Evolutionary conservation across 2,113 vertebrate genomes (phyloP), one percentile per base, ranked within the genome.

Genomic region (Scophthalmus maximus): DNA sequence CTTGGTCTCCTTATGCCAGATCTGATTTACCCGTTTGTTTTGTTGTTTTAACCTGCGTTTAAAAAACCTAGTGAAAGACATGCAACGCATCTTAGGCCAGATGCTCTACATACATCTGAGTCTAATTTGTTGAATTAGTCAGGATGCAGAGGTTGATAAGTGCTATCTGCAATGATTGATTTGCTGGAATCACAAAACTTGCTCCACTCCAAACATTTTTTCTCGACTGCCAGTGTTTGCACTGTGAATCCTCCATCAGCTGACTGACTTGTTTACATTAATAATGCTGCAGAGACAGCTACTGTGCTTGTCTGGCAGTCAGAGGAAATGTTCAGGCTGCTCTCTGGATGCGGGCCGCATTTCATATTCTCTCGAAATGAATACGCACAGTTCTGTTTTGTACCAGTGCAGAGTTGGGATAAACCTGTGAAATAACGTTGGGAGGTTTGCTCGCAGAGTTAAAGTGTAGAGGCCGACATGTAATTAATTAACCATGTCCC

Each of bases 401-500:
- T 64, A 32, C 32, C 42, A 60, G 25, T 23, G 42, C 25, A 18
- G 64, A 71, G 36, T 68, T 53, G 49, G 51, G 29, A 27, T 60
- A 47, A 76, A 83, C 82, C 78, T 74, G 62, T 79, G 68, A 73
- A 82, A 40, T 40, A 15, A 40, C 36, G 38, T 62, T 73, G 56
- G 79, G 47, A 78, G 60, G 73, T 86, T 91, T 84, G 79, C 49
- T 79, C 73, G 50, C 73, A 68, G 69, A 68, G 59, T 88, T 80
- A 77, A 68, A 67, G 76, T 71, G 53, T 29, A 72, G 70, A 75
- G 66, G 63, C 73, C 56, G 81, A 85, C 57, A 17, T 90, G 83
- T 92, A 92, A 92, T 93, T 93, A 90, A 93, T 92, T 90, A 92
- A 92, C 81, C 81, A 90, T 86, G 87, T 89, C 90, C 87, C 79